phyloP scores from a whole-genome alignment of 2,113 vertebrate species.

The human (Homo sapiens) region GRCh38 chr3:61949001-61949500 shows the following conservation, averaged over 20 bases:
- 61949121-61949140: neutral
- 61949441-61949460: neutral
- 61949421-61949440: neutral
- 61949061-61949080: too few species aligned
- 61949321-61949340: neutral
- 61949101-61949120: neutral
- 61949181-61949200: neutral
- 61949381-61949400: neutral
- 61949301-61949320: neutral
- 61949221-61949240: neutral
- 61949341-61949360: neutral
- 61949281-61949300: neutral
- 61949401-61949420: neutral
- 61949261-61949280: conserved; percentile 37
- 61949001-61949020: neutral
- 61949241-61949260: conserved; percentile 6
- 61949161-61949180: neutral
- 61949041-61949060: neutral
- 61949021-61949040: neutral
- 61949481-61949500: neutral
- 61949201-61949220: neutral
- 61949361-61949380: neutral
- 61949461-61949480: neutral
- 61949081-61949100: neutral
- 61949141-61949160: neutral